These are phyloP conservation scores for Unio delphinus DNA, from an alignment of 2,888 invertebrate genomes.

Conservation along the genomic window DNA sequence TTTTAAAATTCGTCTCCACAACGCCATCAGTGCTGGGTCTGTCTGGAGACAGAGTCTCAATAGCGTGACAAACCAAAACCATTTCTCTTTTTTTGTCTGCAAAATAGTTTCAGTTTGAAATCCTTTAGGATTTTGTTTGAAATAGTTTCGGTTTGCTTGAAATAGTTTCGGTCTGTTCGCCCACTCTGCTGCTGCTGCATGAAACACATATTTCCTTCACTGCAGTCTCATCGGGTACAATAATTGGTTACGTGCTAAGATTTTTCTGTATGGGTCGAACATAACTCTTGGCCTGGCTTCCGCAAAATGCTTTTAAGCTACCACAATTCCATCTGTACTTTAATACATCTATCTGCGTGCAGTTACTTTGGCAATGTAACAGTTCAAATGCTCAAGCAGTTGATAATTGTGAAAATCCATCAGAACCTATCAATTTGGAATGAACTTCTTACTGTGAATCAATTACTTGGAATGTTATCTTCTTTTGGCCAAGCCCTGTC, in stretches of 20 bases:
- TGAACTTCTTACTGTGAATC: neutral
- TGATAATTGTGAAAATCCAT: slow-evolving; percentile 11
- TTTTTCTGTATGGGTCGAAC: slow-evolving; percentile 20
- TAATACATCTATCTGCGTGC: slow-evolving; percentile 9
- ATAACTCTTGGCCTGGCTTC: slow-evolving; percentile 17
- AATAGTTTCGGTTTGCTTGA: too few relatives aligned
- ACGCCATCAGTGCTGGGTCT: too few relatives aligned
- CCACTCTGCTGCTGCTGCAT: neutral
- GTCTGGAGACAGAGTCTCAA: too few relatives aligned
- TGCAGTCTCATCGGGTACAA: too few relatives aligned
- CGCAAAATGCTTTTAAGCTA: slow-evolving; percentile 12
- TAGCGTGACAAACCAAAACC: too few relatives aligned
- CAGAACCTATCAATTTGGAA: neutral
- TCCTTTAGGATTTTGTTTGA: too few relatives aligned
- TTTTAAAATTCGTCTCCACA: too few relatives aligned
- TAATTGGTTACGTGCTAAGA: slow-evolving; percentile 1
- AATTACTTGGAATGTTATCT: too few relatives aligned
- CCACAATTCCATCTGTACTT: slow-evolving; percentile 12
- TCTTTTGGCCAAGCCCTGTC: too few relatives aligned
- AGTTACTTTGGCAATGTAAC: neutral
- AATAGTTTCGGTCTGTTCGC: too few relatives aligned
- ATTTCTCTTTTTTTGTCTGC: too few relatives aligned
- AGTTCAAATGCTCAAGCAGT: slow-evolving; percentile 19
- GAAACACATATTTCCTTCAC: slow-evolving; percentile 9
- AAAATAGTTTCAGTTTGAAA: too few relatives aligned